These are phyloP conservation scores for Phalloptychus januarius DNA, from an alignment of 2,797 vertebrate species.

Conservation along the genomic window DNA sequence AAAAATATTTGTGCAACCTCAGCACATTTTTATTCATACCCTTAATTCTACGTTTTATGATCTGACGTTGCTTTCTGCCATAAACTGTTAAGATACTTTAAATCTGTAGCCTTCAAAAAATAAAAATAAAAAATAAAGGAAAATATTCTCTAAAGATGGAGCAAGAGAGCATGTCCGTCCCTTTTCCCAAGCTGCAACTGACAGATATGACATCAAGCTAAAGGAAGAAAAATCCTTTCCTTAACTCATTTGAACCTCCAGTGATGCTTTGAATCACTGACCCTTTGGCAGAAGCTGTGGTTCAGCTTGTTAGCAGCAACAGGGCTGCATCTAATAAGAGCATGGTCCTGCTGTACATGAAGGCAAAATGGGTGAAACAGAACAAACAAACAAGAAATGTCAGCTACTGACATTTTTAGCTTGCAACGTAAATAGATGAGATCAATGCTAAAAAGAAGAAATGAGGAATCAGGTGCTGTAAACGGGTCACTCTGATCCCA, in stretches of 20 bases:
- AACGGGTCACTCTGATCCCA: constrained; percentile 3
- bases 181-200: constrained; percentile 21
- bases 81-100: constrained; percentile 13
- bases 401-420: constrained; percentile 12
- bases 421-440: neutral
- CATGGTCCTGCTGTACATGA: constrained; percentile 2
- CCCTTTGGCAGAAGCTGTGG: constrained; percentile 31
- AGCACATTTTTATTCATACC: neutral
- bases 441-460: constrained; percentile 12
- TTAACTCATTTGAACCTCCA: constrained; percentile 31
- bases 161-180: neutral
- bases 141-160: constrained; percentile 19
- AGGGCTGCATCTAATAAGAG: constrained; percentile 14
- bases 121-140: neutral
- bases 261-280: constrained; percentile 34
- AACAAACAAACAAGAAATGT: neutral
- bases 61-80: constrained; percentile 14
- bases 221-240: constrained; percentile 35
- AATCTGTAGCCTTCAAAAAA: constrained; percentile 3
- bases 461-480: neutral
- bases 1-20: constrained; percentile 19
- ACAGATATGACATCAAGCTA: constrained; percentile 21
- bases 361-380: constrained; percentile 9
- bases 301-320: constrained; percentile 21
- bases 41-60: neutral